Conservation (phyloP, 2,113 vertebrate genomes). For the Grantiella picta region DNA sequence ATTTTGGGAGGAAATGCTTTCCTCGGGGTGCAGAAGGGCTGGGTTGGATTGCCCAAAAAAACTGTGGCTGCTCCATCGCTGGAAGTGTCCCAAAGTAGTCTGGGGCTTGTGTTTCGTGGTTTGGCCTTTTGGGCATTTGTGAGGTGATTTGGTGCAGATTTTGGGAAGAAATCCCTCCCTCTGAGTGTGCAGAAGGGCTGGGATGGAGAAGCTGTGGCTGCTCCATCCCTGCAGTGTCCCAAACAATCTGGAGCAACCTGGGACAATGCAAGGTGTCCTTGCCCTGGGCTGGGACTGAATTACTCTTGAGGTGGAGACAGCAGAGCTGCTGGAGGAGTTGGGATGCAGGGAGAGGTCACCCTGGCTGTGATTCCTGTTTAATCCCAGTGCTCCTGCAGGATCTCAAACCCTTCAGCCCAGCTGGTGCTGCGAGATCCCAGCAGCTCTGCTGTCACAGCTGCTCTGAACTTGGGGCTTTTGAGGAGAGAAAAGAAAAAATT, state of each 20-base stretch:
- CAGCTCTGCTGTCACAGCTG: background rate
- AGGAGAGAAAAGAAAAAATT: background rate
- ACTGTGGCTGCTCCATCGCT: background rate
- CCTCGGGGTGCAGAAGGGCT: too few species aligned
- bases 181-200: background rate
- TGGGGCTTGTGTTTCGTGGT: too few species aligned
- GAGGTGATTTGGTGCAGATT: background rate
- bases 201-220: background rate
- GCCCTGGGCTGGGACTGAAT: fast-evolving
- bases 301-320: background rate
- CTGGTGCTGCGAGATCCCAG: background rate
- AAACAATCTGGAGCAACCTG: too few species aligned
- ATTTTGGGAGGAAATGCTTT: background rate
- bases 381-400: background rate
- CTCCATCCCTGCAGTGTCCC: background rate
- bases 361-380: background rate
- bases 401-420: background rate
- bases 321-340: background rate
- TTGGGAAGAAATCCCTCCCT: background rate
- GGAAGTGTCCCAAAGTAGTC: too few species aligned
- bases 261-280: background rate
- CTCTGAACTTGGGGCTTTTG: background rate
- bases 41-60: too few species aligned
- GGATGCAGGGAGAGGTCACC: background rate
- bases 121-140: background rate